A percentile compares a stretch with the other conserved stretches of the same genome.
Conservation (phyloP, 2,113 vertebrate species). For the Anguilla rostrata region DNA sequence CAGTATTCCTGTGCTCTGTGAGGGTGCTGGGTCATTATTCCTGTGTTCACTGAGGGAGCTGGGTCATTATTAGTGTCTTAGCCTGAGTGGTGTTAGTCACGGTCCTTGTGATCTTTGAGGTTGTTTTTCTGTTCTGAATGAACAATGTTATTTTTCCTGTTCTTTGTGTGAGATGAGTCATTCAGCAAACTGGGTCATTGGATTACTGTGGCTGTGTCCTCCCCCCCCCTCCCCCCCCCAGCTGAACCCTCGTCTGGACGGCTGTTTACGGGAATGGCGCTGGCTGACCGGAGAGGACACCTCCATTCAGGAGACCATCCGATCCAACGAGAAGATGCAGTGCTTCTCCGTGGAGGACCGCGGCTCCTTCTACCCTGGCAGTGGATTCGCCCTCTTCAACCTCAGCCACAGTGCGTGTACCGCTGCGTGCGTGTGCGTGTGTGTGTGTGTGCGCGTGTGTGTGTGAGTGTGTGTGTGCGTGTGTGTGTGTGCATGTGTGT, state of each 20-base stretch:
- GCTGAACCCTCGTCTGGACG: conserved; percentile 93
- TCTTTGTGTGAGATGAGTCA: not conserved
- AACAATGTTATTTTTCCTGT: not conserved
- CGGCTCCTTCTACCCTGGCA: conserved; percentile 85
- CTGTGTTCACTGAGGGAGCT: no score
- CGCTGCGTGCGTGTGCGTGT: not conserved
- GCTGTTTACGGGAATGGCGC: conserved; percentile 89
- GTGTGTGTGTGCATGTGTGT: not conserved
- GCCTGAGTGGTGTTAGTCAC: no score
- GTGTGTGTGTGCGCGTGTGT: conserved; percentile 53
- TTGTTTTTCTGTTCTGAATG: no score
- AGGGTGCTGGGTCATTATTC: no score
- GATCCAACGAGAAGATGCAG: conserved; percentile 85
- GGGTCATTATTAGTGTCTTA: no score
- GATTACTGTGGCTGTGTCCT: not conserved
- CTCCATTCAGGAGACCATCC: conserved; percentile 84
- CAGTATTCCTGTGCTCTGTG: not conserved
- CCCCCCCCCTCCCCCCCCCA: conserved; percentile 43
- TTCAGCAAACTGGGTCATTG: not conserved
- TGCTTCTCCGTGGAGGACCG: conserved; percentile 79
- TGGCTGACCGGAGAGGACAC: conserved; percentile 89
- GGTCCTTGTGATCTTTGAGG: no score
- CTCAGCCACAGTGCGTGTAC: conserved; percentile 75
- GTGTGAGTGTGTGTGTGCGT: not conserved
- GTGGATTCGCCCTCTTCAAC: conserved; percentile 82